Evolutionary conservation across 1,140 invertebrate species (phyloP).

Genomic region (Drosophila punjabiensis): DNA sequence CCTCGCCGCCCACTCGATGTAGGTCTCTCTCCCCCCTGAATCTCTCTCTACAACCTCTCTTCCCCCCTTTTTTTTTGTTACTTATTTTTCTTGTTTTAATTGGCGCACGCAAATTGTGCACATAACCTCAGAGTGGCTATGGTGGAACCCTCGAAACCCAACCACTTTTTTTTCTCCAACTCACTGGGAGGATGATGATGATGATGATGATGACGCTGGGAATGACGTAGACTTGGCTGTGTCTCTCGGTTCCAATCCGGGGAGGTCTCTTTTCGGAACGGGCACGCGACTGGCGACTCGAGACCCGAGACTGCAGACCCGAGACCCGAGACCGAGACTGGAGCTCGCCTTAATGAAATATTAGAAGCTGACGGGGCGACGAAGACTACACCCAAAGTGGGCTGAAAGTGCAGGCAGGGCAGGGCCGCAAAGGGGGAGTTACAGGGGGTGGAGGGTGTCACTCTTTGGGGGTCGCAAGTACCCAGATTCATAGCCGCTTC

Average conservation of each 20-base stretch:
- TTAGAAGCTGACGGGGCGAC: conserved; percentile 73
- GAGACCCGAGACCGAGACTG: conserved; percentile 9
- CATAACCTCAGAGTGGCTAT: conserved; percentile 72
- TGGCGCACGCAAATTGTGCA: conserved; percentile 79
- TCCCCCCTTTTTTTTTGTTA: background rate
- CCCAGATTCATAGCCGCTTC: conserved; percentile 31
- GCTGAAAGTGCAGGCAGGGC: conserved; percentile 1
- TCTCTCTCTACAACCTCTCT: background rate
- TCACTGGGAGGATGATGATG: conserved; percentile 23
- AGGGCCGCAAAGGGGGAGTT: background rate
- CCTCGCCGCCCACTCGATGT: conserved; percentile 19
- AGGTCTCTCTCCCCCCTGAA: background rate
- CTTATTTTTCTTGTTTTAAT: conserved; percentile 66
- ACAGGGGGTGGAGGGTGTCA: background rate
- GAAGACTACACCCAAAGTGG: conserved; percentile 60
- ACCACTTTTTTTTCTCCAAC: conserved; percentile 14
- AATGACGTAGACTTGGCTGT: conserved; percentile 45
- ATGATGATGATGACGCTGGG: conserved; percentile 40
- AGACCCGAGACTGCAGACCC: conserved; percentile 17
- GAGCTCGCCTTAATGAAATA: conserved; percentile 68
- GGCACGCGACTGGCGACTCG: conserved; percentile 65
- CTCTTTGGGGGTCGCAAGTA: conserved; percentile 8
- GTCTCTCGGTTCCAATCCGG: conserved; percentile 11
- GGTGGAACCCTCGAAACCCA: conserved; percentile 33
- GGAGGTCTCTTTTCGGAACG: conserved; percentile 54